These are phyloP conservation scores for Dendrolimus punctatus DNA, from an alignment of 1,140 invertebrate genomes.

Conservation along the genomic window DNA sequence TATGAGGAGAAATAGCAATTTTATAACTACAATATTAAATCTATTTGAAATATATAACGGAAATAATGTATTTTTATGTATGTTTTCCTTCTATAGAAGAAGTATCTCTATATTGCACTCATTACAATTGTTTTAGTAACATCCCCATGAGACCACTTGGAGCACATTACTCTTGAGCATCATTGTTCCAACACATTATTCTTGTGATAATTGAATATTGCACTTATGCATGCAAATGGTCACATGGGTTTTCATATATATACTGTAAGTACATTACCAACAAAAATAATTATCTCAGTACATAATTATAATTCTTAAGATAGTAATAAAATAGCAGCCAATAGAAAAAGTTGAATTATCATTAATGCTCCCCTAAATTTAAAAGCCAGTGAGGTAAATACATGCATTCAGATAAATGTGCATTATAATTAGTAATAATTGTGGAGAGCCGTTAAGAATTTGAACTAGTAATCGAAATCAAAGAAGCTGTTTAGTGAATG, in stretches of 20 bases:
- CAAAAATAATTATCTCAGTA: conserved; percentile 15
- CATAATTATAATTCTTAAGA: conserved; percentile 28
- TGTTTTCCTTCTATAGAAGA: too few relatives aligned
- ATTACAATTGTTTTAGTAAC: too few relatives aligned
- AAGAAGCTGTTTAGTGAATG: neutral
- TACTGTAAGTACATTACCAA: conserved; percentile 34
- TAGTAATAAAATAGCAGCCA: conserved; percentile 38
- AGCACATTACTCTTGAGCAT: conserved; percentile 18
- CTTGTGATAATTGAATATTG: conserved; percentile 11
- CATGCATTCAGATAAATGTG: conserved; percentile 62
- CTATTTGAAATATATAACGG: conserved; percentile 3
- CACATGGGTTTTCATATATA: conserved; percentile 14
- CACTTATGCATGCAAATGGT: conserved; percentile 19
- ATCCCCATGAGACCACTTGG: conserved; percentile 27
- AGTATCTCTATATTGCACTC: too few relatives aligned
- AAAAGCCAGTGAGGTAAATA: conserved; percentile 55
- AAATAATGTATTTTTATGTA: neutral
- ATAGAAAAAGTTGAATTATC: conserved; percentile 47
- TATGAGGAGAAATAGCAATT: conserved; percentile 3
- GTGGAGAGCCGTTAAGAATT: conserved; percentile 30
- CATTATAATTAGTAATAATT: conserved; percentile 38
- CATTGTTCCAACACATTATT: conserved; percentile 11
- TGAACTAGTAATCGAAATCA: conserved; percentile 10
- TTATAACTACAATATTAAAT: neutral
- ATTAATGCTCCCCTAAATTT: conserved; percentile 51